These are phyloP conservation scores for Megaptera novaeangliae DNA, from an alignment of 2,113 vertebrate species.

Conservation along the genomic window DNA sequence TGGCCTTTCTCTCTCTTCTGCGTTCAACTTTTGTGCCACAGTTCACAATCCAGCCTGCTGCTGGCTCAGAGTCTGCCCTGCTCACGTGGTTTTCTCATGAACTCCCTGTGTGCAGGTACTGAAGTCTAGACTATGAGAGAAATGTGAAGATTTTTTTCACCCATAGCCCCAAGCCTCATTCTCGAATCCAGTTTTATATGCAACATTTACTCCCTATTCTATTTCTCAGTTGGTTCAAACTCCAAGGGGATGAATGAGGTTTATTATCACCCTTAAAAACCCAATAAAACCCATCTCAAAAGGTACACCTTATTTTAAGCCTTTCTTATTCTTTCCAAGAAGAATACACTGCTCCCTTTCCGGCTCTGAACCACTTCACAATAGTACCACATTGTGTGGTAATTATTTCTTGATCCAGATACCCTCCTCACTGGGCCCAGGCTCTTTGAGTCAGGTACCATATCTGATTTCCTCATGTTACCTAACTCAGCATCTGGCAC, in stretches of 20 bases:
- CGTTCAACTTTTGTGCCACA: rapidly evolving
- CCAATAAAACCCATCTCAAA: neutral
- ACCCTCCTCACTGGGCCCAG: neutral
- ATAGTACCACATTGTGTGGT: too few relatives aligned
- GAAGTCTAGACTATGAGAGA: neutral
- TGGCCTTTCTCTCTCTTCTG: neutral
- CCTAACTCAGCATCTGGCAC: neutral
- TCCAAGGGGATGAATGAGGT: neutral
- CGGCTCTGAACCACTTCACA: neutral
- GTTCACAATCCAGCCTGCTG: too few relatives aligned
- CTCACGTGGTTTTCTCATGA: neutral
- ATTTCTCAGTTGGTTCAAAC: neutral
- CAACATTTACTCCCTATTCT: neutral
- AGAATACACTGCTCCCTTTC: neutral
- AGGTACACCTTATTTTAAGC: neutral
- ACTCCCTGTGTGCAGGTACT: neutral
- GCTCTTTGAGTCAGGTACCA: neutral
- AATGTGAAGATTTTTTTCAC: neutral
- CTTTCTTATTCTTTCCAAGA: neutral
- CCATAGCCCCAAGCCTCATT: neutral
- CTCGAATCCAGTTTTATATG: neutral
- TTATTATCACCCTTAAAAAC: neutral
- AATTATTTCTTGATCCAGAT: neutral
- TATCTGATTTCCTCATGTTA: neutral
- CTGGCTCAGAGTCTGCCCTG: neutral